Evolutionary conservation across 2,888 invertebrate species (phyloP).

Genomic region (Apoda limacodes): DNA sequence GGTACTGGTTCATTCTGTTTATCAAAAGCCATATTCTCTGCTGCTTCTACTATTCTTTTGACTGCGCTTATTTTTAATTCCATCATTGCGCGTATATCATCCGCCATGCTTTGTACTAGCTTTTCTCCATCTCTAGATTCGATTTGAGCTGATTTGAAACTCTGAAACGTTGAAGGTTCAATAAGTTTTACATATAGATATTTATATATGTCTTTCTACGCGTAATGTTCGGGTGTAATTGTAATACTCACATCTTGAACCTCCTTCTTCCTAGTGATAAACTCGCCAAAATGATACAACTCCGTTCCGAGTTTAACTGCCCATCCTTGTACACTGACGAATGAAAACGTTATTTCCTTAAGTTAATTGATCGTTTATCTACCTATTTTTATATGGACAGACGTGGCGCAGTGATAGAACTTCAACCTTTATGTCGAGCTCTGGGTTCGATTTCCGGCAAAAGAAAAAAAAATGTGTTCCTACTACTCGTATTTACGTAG

Average conservation of each 20-base stretch:
- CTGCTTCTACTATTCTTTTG: constrained; percentile 88
- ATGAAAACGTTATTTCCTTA: too few relatives aligned
- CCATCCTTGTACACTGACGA: constrained; percentile 84
- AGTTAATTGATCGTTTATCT: too few relatives aligned
- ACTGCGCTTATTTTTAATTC: constrained; percentile 90
- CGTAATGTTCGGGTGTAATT: too few relatives aligned
- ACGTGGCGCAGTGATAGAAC: too few relatives aligned
- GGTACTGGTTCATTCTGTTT: constrained; percentile 63
- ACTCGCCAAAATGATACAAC: constrained; percentile 82
- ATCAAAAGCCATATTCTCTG: constrained; percentile 82
- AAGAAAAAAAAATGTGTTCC: too few relatives aligned
- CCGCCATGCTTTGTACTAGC: constrained; percentile 85
- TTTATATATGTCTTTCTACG: not conserved
- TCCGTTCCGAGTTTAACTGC: constrained; percentile 85
- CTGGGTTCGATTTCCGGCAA: too few relatives aligned
- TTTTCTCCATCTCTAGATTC: constrained; percentile 81
- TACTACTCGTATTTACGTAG: too few relatives aligned
- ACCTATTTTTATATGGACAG: too few relatives aligned
- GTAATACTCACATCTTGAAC: constrained; percentile 77
- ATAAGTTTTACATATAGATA: not conserved
- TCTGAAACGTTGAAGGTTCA: constrained; percentile 48
- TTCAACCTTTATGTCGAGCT: too few relatives aligned
- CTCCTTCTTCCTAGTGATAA: constrained; percentile 82
- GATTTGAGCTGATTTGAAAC: constrained; percentile 83
- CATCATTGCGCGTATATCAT: constrained; percentile 89